These are phyloP conservation scores for Uropetala carovei DNA, from an alignment of 2,888 invertebrate species.

Conservation along the genomic window DNA sequence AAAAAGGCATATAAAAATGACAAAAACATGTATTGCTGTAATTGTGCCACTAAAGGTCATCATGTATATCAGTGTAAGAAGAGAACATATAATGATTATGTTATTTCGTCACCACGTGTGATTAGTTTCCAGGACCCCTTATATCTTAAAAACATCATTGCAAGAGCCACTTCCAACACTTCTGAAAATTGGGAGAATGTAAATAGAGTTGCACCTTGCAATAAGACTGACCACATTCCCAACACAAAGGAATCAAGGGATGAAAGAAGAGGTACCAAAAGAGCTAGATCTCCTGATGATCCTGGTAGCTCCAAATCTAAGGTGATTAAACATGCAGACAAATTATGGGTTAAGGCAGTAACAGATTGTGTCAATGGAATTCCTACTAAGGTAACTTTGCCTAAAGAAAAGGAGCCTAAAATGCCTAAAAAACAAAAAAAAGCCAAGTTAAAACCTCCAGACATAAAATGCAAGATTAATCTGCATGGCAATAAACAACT, in stretches of 20 bases:
- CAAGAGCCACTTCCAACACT: not conserved
- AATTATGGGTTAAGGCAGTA: too few species aligned
- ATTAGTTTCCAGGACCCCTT: not conserved
- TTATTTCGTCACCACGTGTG: not conserved
- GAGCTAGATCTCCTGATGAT: not conserved
- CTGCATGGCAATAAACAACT: not conserved
- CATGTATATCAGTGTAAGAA: constrained; percentile 55
- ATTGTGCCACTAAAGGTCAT: constrained; percentile 51
- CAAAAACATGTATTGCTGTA: constrained; percentile 45
- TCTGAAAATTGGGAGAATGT: constrained; percentile 24
- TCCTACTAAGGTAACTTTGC: not conserved
- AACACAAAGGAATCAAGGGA: not conserved
- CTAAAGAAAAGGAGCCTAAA: not conserved
- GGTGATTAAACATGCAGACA: too few species aligned
- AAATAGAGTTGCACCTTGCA: not conserved
- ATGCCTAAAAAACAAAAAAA: not conserved
- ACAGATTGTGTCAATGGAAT: too few species aligned
- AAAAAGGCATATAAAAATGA: constrained; percentile 24
- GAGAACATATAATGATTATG: constrained; percentile 14
- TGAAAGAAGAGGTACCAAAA: not conserved
- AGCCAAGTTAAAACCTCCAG: not conserved
- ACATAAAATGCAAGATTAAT: not conserved
- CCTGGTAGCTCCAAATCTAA: not conserved
- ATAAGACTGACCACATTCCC: not conserved
- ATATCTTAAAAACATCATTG: not conserved